Base-by-base conservation (phyloP, 2,888 invertebrate species). In the Brenthis ino region DNA sequence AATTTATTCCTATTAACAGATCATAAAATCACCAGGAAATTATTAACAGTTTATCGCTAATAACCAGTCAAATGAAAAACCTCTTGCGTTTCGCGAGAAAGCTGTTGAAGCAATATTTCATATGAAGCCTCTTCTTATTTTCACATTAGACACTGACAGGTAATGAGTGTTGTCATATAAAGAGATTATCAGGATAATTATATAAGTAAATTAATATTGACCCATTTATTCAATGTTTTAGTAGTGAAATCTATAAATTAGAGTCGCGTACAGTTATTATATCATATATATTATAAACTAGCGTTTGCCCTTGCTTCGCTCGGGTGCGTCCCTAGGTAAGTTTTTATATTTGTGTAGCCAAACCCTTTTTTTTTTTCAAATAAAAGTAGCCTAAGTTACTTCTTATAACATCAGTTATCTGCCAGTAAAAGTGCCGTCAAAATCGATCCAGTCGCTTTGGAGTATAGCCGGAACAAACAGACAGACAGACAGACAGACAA, bases 91-190 rank as follows among this genome's bases (percentile, higher is more conserved):
- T 65, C 55, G 55, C 65, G 64, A 64, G 70, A 67, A 70, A 70
- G 67, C 67, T n/a, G 54, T 50, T 57, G 50, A 33, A 37, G 65
- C 24, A 48, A 71, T 68, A 71, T 68, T 63, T 71, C 68, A 68
- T 68, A 65, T 33, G 67, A 57, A 16, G 24, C 33, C 51, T 63
- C 69, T 53, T 64, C 61, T 68, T 71, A 71, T 68, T 71, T 68
- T 65, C 68, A 51, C 71, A 71, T 71, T 68, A 71, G 68, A 55
- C 68, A 56, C 43, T 54, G 68, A 71, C 56, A 57, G 66, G 51
- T 65, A 65, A 70, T 60, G 67, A 63, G 50, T 60, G 67, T 61
- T 54, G 63, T 53, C 33, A 63, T 63, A 37, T 53, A 53, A 14
- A 14, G 54, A 63, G 24, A 63, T 63, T 63, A 63, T 63, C 63